A percentile compares a stretch with the other conserved stretches of the same genome.
Evolutionary conservation across 2,888 invertebrate species (phyloP).

Genomic region (Oscheius sp.): DNA sequence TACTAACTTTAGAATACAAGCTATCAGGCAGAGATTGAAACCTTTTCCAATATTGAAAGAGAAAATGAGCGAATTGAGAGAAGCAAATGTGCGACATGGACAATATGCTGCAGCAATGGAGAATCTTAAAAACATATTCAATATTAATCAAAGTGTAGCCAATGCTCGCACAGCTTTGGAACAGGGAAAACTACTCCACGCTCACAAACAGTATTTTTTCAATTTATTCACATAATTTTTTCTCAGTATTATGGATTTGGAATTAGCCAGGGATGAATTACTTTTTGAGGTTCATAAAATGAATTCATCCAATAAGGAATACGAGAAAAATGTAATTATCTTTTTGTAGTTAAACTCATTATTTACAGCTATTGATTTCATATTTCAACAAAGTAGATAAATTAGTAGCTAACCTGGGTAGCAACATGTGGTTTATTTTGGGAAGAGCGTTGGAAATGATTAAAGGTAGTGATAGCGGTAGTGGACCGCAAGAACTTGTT

Average conservation of each 20-base stretch:
- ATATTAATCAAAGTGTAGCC: constrained; percentile 92
- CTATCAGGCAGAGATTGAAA: constrained; percentile 81
- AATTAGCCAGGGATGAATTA: constrained; percentile 93
- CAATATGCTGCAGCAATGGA: constrained; percentile 96
- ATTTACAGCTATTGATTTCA: constrained; percentile 81
- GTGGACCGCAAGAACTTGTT: constrained; percentile 79
- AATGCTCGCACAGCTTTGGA: constrained; percentile 85
- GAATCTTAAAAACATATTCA: constrained; percentile 96
- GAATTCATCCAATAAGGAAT: constrained; percentile 71
- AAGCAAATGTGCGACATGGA: constrained; percentile 92
- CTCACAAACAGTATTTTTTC: constrained; percentile 80
- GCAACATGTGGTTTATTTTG: constrained; percentile 81
- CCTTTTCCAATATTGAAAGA: constrained; percentile 83
- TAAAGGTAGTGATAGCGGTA: constrained; percentile 75
- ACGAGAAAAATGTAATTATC: constrained; percentile 60
- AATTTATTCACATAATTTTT: neutral
- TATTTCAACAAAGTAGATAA: constrained; percentile 95
- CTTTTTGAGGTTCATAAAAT: constrained; percentile 91
- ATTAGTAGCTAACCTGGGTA: constrained; percentile 79
- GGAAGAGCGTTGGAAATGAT: constrained; percentile 91
- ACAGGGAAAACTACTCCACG: constrained; percentile 86
- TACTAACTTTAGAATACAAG: constrained; percentile 77
- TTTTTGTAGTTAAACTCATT: neutral
- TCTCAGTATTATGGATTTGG: constrained; percentile 89
- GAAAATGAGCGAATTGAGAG: constrained; percentile 84